Percentiles rank a stretch among this genome's conserved stretches.
These are phyloP conservation scores for Staurois parvus DNA, from an alignment of 2,797 vertebrate species.

Conservation along the genomic window DNA sequence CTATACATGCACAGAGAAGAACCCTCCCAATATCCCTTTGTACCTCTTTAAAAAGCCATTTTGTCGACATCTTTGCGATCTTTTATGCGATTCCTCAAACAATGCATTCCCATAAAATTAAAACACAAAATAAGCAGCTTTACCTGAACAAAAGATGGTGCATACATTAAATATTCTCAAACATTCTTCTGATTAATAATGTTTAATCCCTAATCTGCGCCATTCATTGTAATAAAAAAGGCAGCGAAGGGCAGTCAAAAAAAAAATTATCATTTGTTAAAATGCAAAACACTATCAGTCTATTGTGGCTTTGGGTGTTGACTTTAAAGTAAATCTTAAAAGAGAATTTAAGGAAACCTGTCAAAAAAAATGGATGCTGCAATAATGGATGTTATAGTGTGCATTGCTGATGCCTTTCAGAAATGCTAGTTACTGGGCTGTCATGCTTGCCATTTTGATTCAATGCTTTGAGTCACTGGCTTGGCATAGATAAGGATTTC, in stretches of 20 bases:
- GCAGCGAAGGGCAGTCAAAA: not conserved
- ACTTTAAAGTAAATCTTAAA: not conserved
- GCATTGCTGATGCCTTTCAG: not conserved
- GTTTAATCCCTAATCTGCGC: conserved; percentile 61
- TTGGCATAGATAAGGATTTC: too few relatives aligned
- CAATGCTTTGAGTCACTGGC: not conserved
- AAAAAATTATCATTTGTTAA: conserved; percentile 59
- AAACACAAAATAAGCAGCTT: conserved; percentile 62
- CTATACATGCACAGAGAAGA: conserved; percentile 13
- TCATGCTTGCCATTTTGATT: not conserved
- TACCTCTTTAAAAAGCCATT: conserved; percentile 24
- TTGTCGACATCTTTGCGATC: conserved; percentile 60
- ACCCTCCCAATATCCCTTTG: conserved; percentile 10
- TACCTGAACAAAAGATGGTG: conserved; percentile 61
- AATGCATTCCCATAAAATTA: conserved; percentile 46
- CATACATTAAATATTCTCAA: conserved; percentile 62
- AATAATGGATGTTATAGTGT: too few relatives aligned
- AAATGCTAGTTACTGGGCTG: not conserved
- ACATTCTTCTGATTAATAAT: conserved; percentile 62
- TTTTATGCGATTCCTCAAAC: conserved; percentile 60
- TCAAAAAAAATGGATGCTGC: not conserved
- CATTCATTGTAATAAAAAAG: conserved; percentile 17
- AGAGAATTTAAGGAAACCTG: not conserved
- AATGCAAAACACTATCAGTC: conserved; percentile 58
- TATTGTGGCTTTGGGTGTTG: conserved; percentile 13